Conservation (phyloP, 1,140 invertebrate species). For the Leptinotarsa defecta region DNA sequence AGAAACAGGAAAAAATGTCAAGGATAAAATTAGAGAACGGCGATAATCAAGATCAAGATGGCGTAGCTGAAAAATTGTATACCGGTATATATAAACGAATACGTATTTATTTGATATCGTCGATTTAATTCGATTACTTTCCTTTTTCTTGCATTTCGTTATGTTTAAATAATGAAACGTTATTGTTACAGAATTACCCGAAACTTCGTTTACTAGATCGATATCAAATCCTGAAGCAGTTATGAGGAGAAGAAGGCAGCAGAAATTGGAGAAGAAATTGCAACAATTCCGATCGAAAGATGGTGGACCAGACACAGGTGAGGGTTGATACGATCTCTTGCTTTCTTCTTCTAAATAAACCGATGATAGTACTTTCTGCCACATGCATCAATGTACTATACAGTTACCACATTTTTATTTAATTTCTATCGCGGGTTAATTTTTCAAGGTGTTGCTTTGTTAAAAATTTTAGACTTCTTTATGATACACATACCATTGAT, state of each 20-base stretch:
- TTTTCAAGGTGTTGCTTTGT: too few species aligned
- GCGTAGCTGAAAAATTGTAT: conserved; percentile 91
- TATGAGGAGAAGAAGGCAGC: conserved; percentile 94
- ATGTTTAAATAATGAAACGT: not conserved
- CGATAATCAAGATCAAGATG: conserved; percentile 74
- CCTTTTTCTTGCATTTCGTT: too few species aligned
- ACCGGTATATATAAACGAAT: conserved; percentile 64
- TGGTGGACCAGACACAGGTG: conserved; percentile 85
- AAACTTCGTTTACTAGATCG: conserved; percentile 96
- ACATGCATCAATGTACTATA: too few species aligned
- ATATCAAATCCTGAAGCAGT: conserved; percentile 99
- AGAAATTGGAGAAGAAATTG: conserved; percentile 95
- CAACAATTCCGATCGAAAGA: conserved; percentile 94
- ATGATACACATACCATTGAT: too few species aligned
- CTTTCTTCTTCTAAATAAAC: not conserved
- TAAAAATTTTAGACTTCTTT: too few species aligned
- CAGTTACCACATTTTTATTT: too few species aligned
- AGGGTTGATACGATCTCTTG: conserved; percentile 1
- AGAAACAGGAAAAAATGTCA: conserved; percentile 94
- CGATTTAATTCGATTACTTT: too few species aligned
- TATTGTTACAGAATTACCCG: conserved; percentile 81
- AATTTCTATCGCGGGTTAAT: too few species aligned
- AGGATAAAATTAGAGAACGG: conserved; percentile 79
- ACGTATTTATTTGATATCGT: not conserved
- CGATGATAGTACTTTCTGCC: too few species aligned